A percentile compares a stretch with the other conserved stretches of the same genome.
Conservation (phyloP, 1,140 invertebrate species). For the Drosophila lacteicornis region DNA sequence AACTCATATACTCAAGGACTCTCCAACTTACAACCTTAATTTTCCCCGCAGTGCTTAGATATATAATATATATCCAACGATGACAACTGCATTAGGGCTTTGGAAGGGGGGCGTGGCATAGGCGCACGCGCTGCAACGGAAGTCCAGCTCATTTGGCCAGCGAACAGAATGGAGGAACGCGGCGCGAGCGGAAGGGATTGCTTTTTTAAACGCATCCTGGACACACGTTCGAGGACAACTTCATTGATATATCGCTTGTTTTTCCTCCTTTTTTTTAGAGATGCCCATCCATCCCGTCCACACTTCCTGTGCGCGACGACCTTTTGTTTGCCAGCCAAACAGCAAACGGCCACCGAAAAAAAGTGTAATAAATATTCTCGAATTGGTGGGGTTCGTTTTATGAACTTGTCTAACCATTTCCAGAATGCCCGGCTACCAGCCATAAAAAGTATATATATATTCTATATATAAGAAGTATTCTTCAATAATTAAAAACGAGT, state of each 20-base stretch:
- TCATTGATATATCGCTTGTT: slow-evolving; percentile 74
- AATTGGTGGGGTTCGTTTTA: slow-evolving; percentile 39
- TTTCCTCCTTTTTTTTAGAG: slow-evolving; percentile 44
- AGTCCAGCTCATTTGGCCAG: slow-evolving; percentile 78
- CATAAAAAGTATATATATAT: slow-evolving; percentile 29
- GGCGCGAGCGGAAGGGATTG: slow-evolving; percentile 71
- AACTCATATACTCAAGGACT: background rate
- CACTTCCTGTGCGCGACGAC: slow-evolving; percentile 60
- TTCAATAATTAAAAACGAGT: slow-evolving; percentile 59
- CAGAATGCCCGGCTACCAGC: slow-evolving; percentile 30
- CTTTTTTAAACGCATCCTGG: slow-evolving; percentile 80
- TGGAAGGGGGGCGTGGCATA: slow-evolving; percentile 49
- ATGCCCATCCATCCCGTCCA: slow-evolving; percentile 23
- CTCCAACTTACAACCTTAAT: slow-evolving; percentile 1
- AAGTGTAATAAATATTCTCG: slow-evolving; percentile 59
- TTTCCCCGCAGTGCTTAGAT: slow-evolving; percentile 1
- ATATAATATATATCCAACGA: slow-evolving; percentile 21
- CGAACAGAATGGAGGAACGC: slow-evolving; percentile 33
- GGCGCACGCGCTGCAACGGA: slow-evolving; percentile 73
- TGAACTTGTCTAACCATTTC: slow-evolving; percentile 48
- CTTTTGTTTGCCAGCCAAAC: slow-evolving; percentile 44
- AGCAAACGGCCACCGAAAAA: slow-evolving; percentile 38
- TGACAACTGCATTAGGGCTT: slow-evolving; percentile 70
- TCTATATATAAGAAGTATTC: slow-evolving; percentile 34
- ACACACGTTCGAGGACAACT: slow-evolving; percentile 75